Conservation (phyloP, 2,888 invertebrate species). For the Lagria hirta region DNA sequence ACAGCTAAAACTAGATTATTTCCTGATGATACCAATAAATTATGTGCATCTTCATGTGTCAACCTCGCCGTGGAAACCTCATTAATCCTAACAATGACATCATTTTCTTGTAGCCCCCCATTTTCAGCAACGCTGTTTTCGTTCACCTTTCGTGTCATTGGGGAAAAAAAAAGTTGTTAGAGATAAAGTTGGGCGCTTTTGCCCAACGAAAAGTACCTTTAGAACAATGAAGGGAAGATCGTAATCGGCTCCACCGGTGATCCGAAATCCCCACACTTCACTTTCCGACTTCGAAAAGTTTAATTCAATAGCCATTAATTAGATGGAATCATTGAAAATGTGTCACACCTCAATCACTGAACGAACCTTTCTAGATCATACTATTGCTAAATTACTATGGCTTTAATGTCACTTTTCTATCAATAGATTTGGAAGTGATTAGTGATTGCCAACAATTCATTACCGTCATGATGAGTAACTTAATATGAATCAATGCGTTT, state of each 20-base stretch:
- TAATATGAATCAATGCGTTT: no score
- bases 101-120: conserved; percentile 82
- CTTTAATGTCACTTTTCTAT: conserved; percentile 37
- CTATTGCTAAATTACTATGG: conserved; percentile 24
- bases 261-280: conserved; percentile 75
- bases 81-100: conserved; percentile 77
- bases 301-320: conserved; percentile 72
- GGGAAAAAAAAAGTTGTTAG: neutral
- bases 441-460: conserved; percentile 30
- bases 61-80: conserved; percentile 66
- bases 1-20: conserved; percentile 72
- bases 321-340: conserved; percentile 30
- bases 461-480: no score
- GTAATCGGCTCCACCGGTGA: conserved; percentile 74
- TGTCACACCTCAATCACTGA: conserved; percentile 24
- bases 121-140: conserved; percentile 80
- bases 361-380: conserved; percentile 16
- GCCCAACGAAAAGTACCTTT: conserved; percentile 67
- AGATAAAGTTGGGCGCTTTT: neutral
- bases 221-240: conserved; percentile 73
- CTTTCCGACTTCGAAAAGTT: conserved; percentile 62
- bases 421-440: conserved; percentile 31
- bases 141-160: conserved; percentile 70
- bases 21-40: conserved; percentile 69
- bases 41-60: conserved; percentile 77